Conservation (phyloP, 2,797 vertebrate species). For the Dendrocincla tyrannina region DNA sequence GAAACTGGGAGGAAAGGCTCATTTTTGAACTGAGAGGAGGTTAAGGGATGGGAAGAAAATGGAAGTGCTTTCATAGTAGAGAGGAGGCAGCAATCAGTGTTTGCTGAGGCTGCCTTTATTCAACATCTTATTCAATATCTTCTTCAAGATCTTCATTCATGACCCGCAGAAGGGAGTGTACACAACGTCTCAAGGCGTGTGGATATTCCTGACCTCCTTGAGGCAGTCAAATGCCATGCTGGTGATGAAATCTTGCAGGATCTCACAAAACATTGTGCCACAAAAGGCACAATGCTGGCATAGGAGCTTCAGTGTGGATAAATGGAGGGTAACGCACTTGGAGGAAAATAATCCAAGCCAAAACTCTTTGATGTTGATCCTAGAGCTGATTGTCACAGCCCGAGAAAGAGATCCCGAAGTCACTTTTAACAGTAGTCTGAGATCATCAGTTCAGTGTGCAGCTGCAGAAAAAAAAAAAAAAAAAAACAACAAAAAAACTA, state of each 20-base stretch:
- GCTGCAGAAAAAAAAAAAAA: not conserved
- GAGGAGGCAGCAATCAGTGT: not conserved
- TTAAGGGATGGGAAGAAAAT: not conserved
- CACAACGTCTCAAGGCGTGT: not conserved
- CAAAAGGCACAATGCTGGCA: not conserved
- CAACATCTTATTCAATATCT: not conserved
- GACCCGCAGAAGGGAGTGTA: not conserved
- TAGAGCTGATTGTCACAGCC: not conserved
- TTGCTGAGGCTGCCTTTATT: not conserved
- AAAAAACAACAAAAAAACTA: no score
- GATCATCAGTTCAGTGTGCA: not conserved
- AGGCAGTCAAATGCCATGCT: not conserved
- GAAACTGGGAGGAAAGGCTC: not conserved
- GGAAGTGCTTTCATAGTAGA: not conserved
- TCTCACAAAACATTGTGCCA: not conserved
- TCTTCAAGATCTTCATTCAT: not conserved
- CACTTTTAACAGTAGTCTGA: not conserved
- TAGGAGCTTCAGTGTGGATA: not conserved
- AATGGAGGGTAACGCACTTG: fast-evolving
- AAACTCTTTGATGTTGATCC: not conserved
- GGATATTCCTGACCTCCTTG: not conserved
- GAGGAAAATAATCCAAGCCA: not conserved
- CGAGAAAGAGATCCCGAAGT: not conserved
- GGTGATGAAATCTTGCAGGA: not conserved
- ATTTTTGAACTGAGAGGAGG: not conserved